Percentiles rank a stretch among this genome's conserved stretches.
These are phyloP conservation scores for Nemurella pictetii DNA, from an alignment of 2,888 invertebrate genomes.

Conservation along the genomic window DNA sequence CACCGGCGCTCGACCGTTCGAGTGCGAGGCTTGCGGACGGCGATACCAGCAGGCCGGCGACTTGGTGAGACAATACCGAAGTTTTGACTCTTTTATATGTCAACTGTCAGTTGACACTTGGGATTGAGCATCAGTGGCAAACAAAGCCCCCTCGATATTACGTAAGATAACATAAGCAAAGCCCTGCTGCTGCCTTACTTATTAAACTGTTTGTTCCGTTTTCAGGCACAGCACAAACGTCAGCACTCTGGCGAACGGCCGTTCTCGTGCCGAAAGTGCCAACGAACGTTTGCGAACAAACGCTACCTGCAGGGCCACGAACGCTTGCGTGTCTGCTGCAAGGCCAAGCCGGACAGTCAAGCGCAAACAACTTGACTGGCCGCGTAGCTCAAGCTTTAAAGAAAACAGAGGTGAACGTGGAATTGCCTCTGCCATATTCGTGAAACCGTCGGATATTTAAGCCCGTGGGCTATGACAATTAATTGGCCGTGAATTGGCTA, in stretches of 20 bases:
- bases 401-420: too few species aligned
- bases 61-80: not conserved
- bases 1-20: conserved; percentile 2
- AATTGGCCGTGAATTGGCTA: too few species aligned
- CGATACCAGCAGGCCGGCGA: conserved; percentile 6
- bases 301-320: conserved; percentile 13
- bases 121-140: too few species aligned
- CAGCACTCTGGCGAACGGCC: conserved; percentile 18
- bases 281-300: conserved; percentile 21
- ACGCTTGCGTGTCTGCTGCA: not conserved
- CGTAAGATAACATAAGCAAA: not conserved
- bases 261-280: not conserved
- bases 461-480: too few species aligned
- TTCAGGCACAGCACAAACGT: not conserved
- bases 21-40: not conserved
- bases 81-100: not conserved
- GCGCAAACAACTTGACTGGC: not conserved
- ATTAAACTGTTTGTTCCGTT: not conserved
- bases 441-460: too few species aligned
- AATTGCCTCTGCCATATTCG: too few species aligned
- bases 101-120: too few species aligned
- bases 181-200: not conserved
- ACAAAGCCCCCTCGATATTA: too few species aligned
- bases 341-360: not conserved
- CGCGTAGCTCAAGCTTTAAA: too few species aligned